Conservation (phyloP, 2,113 vertebrate genomes). For the Leptosomus discolor region DNA sequence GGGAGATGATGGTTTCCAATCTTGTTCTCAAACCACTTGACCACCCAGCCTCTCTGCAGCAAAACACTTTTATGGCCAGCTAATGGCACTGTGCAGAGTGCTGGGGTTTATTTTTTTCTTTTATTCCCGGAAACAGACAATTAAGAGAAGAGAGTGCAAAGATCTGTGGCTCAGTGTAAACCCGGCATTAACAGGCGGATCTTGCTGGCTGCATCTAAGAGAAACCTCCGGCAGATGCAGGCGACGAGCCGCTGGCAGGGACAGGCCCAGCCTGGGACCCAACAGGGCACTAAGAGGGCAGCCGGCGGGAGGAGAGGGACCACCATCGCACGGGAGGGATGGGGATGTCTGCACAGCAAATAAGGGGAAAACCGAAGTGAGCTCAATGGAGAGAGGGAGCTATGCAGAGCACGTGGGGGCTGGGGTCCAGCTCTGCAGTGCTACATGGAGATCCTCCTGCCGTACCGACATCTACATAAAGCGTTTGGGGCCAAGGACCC, state of each 20-base stretch:
- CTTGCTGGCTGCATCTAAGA: not conserved
- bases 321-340: rapidly evolving
- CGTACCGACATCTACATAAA: not conserved
- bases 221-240: not conserved
- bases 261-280: not conserved
- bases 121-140: not conserved
- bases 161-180: not conserved
- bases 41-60: not conserved
- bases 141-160: not conserved
- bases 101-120: not conserved
- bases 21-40: conserved; percentile 4
- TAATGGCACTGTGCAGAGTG: not conserved
- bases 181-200: not conserved
- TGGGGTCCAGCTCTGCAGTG: not conserved
- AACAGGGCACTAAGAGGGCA: rapidly evolving
- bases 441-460: not conserved
- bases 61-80: not conserved
- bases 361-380: rapidly evolving
- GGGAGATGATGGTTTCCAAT: not conserved
- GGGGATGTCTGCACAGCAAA: rapidly evolving
- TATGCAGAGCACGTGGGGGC: rapidly evolving
- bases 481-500: no score
- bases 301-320: not conserved
- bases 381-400: rapidly evolving
- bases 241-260: not conserved